Conservation (phyloP, 2,888 invertebrate genomes). For the Chironomus riparius region DNA sequence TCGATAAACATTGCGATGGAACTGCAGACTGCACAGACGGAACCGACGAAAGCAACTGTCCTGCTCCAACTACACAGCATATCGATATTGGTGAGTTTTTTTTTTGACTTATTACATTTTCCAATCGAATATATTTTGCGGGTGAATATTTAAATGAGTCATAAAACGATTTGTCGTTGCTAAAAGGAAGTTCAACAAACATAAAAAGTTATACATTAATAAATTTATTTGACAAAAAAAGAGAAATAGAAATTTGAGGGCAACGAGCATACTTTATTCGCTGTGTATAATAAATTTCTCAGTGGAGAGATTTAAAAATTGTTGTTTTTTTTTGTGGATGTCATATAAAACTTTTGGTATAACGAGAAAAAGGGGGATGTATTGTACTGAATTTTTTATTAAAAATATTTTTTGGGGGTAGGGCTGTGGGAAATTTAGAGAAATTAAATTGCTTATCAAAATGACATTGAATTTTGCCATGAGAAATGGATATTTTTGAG, state of each 20-base stretch:
- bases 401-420: no score
- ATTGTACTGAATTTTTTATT: no score
- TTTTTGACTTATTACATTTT: not conserved
- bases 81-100: not conserved
- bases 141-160: not conserved
- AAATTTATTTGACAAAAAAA: not conserved
- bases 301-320: not conserved
- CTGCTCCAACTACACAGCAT: not conserved
- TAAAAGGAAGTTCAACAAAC: not conserved
- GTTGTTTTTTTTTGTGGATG: not conserved
- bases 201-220: no score
- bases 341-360: no score
- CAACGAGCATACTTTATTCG: not conserved
- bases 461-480: no score
- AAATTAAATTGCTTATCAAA: no score
- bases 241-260: not conserved
- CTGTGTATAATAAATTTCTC: not conserved
- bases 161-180: not conserved
- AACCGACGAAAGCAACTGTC: not conserved
- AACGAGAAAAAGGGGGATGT: no score
- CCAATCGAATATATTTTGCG: not conserved
- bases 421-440: no score
- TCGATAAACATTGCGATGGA: constrained; percentile 50
- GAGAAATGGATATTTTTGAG: no score
- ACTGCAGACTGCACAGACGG: constrained; percentile 52